phyloP scores from a whole-genome alignment of 2,113 vertebrate genomes.

The Theropithecus gelada region DNA sequence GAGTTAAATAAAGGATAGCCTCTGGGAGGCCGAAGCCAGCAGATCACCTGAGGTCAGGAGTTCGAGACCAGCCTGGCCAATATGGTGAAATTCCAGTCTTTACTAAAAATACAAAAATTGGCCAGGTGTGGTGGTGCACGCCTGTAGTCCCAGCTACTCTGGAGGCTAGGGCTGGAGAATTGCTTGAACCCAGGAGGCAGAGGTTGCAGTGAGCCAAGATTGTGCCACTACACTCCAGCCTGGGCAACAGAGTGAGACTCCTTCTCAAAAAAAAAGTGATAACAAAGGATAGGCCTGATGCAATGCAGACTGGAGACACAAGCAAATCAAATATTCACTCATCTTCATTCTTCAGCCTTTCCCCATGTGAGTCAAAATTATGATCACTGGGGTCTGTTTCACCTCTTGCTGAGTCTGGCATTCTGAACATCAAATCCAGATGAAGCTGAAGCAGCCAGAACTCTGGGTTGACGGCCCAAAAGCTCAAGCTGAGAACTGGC shows the following conservation, averaged over 20 bases:
- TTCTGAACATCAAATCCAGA: slow-evolving; percentile 19
- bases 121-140: not conserved
- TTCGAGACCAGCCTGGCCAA: too few species aligned
- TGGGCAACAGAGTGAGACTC: not conserved
- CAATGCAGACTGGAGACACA: not conserved
- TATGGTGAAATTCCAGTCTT: too few species aligned
- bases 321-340: not conserved
- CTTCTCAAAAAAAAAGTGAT: not conserved
- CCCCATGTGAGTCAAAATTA: not conserved
- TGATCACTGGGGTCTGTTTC: not conserved
- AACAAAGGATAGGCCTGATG: not conserved
- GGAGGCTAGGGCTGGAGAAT: not conserved
- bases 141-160: not conserved
- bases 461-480: not conserved
- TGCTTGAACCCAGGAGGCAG: not conserved
- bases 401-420: slow-evolving; percentile 25
- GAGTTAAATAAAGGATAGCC: not conserved
- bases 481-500: not conserved
- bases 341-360: not conserved
- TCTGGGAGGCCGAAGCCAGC: too few species aligned
- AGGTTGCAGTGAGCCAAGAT: not conserved
- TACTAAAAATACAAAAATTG: not conserved
- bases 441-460: not conserved
- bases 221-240: not conserved
- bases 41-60: too few species aligned